These are phyloP conservation scores for Notothenia coriiceps DNA, from an alignment of 2,113 vertebrate species.

Conservation along the genomic window DNA sequence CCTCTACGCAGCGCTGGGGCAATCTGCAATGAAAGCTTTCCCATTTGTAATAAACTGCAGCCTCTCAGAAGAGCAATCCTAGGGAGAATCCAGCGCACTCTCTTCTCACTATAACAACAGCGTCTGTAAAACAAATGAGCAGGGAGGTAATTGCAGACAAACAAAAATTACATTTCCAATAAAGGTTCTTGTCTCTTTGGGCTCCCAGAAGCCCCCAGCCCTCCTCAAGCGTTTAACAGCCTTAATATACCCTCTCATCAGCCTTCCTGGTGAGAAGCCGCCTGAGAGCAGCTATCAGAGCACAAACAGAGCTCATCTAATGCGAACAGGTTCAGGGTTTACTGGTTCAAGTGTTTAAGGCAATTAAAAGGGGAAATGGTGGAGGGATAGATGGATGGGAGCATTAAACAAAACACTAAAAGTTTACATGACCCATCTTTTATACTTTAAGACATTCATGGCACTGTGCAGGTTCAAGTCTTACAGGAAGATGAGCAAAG, in stretches of 20 bases:
- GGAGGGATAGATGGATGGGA: constrained; percentile 54
- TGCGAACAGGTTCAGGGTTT: constrained; percentile 70
- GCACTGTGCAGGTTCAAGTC: constrained; percentile 16
- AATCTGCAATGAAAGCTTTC: constrained; percentile 85
- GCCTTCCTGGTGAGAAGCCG: constrained; percentile 72
- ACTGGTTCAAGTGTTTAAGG: constrained; percentile 64
- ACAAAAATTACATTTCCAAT: constrained; percentile 89
- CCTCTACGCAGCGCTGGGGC: constrained; percentile 59
- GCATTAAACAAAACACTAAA: constrained; percentile 57
- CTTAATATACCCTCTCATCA: constrained; percentile 83
- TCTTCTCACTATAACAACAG: constrained; percentile 70
- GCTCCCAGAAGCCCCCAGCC: constrained; percentile 78
- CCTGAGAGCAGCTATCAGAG: constrained; percentile 76
- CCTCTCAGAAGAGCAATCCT: constrained; percentile 80
- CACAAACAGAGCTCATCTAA: constrained; percentile 81
- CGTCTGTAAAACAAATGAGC: constrained; percentile 84
- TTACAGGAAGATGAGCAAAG: constrained; percentile 3
- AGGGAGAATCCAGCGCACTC: constrained; percentile 66
- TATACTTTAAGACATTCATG: constrained; percentile 32
- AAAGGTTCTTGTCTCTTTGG: constrained; percentile 81
- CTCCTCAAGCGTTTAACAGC: constrained; percentile 83
- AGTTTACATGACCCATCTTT: constrained; percentile 42
- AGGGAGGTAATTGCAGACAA: constrained; percentile 85
- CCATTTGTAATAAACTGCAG: constrained; percentile 84
- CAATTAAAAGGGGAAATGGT: constrained; percentile 69